Conservation (phyloP, 2,888 invertebrate species). For the Patella caerulea region DNA sequence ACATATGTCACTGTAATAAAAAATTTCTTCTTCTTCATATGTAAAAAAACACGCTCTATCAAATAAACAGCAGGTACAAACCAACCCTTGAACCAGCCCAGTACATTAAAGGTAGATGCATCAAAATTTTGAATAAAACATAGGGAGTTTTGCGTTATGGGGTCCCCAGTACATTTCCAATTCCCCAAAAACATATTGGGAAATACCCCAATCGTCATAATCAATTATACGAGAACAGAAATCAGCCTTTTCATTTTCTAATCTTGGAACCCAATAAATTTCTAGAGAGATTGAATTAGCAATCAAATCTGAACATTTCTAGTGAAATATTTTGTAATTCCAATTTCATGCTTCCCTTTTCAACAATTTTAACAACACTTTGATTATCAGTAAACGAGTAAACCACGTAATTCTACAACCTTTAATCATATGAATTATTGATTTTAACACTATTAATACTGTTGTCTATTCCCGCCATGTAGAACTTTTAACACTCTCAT, state of each 20-base stretch:
- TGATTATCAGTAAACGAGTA: no score
- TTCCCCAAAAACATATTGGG: background rate
- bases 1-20: no score
- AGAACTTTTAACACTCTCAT: no score
- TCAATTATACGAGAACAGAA: background rate
- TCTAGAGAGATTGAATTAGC: conserved; percentile 7
- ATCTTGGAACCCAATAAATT: conserved; percentile 30
- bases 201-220: background rate
- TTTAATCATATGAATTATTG: no score
- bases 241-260: conserved; percentile 22
- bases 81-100: conserved; percentile 19
- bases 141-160: background rate
- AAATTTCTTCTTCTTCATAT: no score
- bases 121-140: conserved; percentile 19
- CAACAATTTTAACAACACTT: no score
- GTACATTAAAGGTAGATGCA: conserved; percentile 16
- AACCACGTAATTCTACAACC: no score
- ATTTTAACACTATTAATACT: no score
- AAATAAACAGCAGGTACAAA: conserved; percentile 26
- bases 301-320: no score
- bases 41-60: conserved; percentile 9
- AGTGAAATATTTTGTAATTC: no score
- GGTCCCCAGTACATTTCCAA: background rate
- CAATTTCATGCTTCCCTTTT: no score
- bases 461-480: no score